A percentile compares a stretch with the other conserved stretches of the same genome.
Evolutionary conservation across 35 echinoderm and acorn worm genomes (phyloP).

Genomic region (Eucidaris tribuloides): DNA sequence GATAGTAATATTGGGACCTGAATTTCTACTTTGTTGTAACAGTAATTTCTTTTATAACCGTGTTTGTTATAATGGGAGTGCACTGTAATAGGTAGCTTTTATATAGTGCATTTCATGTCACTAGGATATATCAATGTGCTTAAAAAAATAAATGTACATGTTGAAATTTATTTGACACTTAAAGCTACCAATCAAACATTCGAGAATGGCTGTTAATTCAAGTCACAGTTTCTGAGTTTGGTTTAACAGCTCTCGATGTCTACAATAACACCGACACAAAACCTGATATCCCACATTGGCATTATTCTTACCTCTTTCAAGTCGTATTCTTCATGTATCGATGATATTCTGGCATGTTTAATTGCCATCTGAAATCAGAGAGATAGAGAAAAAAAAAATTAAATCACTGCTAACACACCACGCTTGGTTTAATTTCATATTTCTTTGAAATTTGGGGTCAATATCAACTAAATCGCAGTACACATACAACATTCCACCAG

Average conservation of each 20-base stretch:
- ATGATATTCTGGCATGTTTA: constrained; percentile 77
- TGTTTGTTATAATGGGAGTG: no score
- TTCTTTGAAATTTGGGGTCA: not conserved
- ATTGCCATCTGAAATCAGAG: constrained; percentile 47
- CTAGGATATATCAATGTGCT: not conserved
- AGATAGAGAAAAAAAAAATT: not conserved
- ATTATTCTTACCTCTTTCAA: constrained; percentile 80
- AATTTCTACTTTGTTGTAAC: no score
- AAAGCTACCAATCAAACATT: not conserved
- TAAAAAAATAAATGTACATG: not conserved
- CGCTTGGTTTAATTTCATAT: not conserved
- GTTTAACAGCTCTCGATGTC: not conserved
- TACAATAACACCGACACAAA: not conserved
- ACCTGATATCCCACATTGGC: not conserved
- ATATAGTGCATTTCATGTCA: no score
- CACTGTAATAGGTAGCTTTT: no score
- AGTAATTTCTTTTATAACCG: no score
- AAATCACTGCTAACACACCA: not conserved
- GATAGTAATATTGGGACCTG: no score
- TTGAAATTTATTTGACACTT: not conserved
- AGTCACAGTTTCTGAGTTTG: no score
- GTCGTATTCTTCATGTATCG: constrained; percentile 91
- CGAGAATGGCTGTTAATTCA: not conserved
- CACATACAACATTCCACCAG: not conserved
- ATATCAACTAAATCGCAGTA: not conserved